Base-by-base conservation (phyloP, 2,797 vertebrate species). In the Sebastes goodei region DNA sequence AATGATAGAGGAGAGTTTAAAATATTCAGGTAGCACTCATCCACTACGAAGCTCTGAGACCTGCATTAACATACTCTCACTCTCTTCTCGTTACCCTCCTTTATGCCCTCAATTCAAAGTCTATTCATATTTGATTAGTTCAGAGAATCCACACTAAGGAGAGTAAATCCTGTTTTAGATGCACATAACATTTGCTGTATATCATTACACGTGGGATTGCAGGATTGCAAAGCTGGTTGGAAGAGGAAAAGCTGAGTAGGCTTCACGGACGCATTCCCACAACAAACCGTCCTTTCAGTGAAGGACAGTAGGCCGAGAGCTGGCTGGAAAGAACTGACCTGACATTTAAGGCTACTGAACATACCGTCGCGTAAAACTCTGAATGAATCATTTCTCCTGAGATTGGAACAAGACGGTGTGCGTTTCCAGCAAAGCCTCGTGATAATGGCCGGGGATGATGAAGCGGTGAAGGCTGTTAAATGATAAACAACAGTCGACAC, bases 291-390 rank as follows among this genome's bases (percentile, higher is more conserved):
- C 90, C 89, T 94, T 93, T 95, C 85, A 88, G 76, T 4, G 80
- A 81, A 76, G 71, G 81, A 71, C 81, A 83, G 89, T 89, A 81
- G 86, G 88, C 83, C 70, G 87, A 74, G 49, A 64, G 81, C 78
- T 63, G 86, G 84, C 79, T 23, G 78, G 87, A 86, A 86, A 82
- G 53, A 76, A 78, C 73, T 67, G 80, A 86, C 77, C 86, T 93
- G 93, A 94, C 94, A 93, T 95, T 95, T 90, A 86, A 84, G 86
- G 66, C 71, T 20, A 83, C 64, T 71, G 73, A 92, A 87, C 75
- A 85, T 78, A 89, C 65, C 53, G 23, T 32, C 2, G 4, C 70
- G 85, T 67, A 80, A 71, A 82, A 66, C 52, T 76, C 64, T 74
- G 75, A 77, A 86, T 84, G 74, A 86, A 33, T 71, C 33, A 68